Evolutionary conservation across 2,113 vertebrate species (phyloP).

Genomic region (Orthonyx spaldingii): DNA sequence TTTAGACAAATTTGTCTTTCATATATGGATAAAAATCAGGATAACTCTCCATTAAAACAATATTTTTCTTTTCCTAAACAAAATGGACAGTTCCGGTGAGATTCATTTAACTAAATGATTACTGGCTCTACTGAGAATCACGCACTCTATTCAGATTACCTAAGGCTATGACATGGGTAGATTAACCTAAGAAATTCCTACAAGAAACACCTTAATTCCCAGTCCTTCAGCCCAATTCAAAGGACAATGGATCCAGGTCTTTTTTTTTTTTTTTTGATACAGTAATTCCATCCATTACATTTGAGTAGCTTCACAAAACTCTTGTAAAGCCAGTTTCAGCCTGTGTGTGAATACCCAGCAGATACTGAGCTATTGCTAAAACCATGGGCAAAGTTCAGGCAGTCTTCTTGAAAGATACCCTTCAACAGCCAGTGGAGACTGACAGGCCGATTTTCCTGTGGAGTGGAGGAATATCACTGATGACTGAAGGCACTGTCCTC

Average conservation of each 20-base stretch:
- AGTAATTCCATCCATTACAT: not conserved
- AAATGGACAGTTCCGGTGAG: not conserved
- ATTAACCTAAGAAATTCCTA: not conserved
- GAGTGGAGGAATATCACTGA: not conserved
- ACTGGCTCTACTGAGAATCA: not conserved
- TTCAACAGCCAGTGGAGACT: not conserved
- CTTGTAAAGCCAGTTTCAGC: not conserved
- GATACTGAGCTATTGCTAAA: not conserved
- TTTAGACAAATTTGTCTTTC: not conserved
- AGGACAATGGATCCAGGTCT: not conserved
- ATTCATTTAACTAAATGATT: not conserved
- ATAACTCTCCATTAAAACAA: not conserved
- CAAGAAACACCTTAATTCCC: not conserved
- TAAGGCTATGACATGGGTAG: not conserved
- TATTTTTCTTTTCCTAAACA: not conserved
- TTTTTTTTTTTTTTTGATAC: not conserved
- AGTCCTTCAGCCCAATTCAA: not conserved
- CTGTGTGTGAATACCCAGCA: not conserved
- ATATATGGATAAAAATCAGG: not conserved
- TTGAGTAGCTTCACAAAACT: not conserved
- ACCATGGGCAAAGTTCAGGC: not conserved
- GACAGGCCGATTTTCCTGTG: not conserved
- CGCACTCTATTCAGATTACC: not conserved
- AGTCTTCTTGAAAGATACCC: not conserved
- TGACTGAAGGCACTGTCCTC: not conserved